These are phyloP conservation scores for Dermatemys mawii DNA, from an alignment of 2,113 vertebrate genomes.

Conservation along the genomic window DNA sequence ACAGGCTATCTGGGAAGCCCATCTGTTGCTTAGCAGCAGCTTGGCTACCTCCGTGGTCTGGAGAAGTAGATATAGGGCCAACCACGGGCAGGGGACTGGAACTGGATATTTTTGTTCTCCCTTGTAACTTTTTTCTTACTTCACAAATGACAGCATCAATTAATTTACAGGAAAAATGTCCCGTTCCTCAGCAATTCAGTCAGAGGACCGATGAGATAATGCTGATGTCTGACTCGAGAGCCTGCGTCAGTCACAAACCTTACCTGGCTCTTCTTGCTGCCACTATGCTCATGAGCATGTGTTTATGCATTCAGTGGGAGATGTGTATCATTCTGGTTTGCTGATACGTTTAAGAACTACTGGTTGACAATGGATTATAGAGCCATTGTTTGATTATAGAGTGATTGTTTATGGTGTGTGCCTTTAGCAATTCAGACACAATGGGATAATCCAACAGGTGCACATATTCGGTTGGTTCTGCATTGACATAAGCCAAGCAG, in stretches of 20 bases:
- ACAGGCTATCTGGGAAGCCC: slow-evolving; percentile 21
- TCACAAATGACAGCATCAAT: slow-evolving; percentile 5
- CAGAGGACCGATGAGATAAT: slow-evolving; percentile 1
- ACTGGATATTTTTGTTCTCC: neutral
- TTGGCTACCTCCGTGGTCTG: neutral
- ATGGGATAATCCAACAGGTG: neutral
- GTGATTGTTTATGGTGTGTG: neutral
- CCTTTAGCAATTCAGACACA: neutral
- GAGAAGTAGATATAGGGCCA: slow-evolving; percentile 15
- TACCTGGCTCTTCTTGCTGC: slow-evolving; percentile 32
- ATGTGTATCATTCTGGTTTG: neutral
- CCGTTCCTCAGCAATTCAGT: slow-evolving; percentile 32
- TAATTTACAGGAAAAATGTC: slow-evolving; percentile 25
- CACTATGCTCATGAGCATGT: neutral
- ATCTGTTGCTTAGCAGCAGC: slow-evolving; percentile 57
- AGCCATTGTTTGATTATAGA: neutral
- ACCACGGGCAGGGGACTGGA: neutral
- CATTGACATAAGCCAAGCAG: neutral
- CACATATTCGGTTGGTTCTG: slow-evolving; percentile 8
- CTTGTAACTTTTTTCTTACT: neutral
- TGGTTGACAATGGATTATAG: slow-evolving; percentile 37
- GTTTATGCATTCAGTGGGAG: slow-evolving; percentile 23
- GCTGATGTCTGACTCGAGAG: neutral
- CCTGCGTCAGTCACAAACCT: slow-evolving; percentile 13
- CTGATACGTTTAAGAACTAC: slow-evolving; percentile 40